Conservation (phyloP, 2,888 invertebrate species). For the Calameuta pallipes region DNA sequence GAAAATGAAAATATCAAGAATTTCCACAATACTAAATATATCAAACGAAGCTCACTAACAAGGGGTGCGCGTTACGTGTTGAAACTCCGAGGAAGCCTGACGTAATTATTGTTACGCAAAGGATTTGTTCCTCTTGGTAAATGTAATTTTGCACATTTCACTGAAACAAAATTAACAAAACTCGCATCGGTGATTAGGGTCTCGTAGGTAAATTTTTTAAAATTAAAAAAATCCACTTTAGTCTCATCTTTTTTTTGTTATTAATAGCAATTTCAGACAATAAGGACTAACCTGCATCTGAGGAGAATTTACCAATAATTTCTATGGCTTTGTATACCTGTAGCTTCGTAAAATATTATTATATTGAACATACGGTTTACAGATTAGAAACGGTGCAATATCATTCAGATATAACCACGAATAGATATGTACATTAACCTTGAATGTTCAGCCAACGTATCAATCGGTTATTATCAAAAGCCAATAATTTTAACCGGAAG, state of each 20-base stretch:
- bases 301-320: not conserved
- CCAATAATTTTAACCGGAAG: not conserved
- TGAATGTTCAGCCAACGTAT: not conserved
- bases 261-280: not conserved
- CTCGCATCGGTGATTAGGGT: not conserved
- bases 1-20: not conserved
- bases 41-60: not conserved
- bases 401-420: not conserved
- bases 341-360: not conserved
- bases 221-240: not conserved
- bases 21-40: not conserved
- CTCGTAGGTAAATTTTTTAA: not conserved
- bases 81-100: not conserved
- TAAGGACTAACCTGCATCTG: not conserved
- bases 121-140: not conserved
- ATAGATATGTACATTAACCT: not conserved
- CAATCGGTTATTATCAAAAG: not conserved
- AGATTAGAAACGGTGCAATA: not conserved
- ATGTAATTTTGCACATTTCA: not conserved
- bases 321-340: not conserved
- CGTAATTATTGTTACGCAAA: not conserved
- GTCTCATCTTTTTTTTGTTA: not conserved
- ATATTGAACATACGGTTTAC: not conserved
- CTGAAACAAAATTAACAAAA: not conserved
- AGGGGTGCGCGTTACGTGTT: not conserved